These are phyloP conservation scores for Taeniopygia guttata DNA, from an alignment of 2,797 vertebrate species.

Conservation along the genomic window DNA sequence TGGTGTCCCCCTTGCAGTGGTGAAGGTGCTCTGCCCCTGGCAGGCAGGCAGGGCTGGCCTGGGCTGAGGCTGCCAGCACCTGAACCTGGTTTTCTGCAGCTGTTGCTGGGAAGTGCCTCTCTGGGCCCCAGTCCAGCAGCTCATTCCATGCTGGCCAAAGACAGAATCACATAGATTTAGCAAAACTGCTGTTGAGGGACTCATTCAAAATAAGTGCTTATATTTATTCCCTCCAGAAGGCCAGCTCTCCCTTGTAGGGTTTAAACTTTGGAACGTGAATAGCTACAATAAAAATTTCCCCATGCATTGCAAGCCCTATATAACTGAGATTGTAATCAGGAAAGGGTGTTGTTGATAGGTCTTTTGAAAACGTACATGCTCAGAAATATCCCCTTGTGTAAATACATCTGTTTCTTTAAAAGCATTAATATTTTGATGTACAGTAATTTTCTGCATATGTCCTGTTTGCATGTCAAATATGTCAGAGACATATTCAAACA, in stretches of 20 bases:
- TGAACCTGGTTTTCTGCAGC: fast-evolving
- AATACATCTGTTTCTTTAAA: slow-evolving; percentile 35
- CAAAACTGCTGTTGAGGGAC: not conserved
- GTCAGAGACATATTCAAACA: not conserved
- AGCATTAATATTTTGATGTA: not conserved
- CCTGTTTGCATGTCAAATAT: not conserved
- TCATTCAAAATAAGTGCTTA: not conserved
- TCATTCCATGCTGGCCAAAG: not conserved
- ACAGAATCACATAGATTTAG: not conserved
- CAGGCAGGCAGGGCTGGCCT: not conserved
- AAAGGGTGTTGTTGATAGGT: not conserved
- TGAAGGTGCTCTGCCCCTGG: not conserved
- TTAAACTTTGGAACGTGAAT: not conserved
- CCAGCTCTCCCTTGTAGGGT: not conserved
- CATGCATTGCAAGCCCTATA: not conserved
- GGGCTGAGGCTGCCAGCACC: not conserved
- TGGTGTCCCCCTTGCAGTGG: not conserved
- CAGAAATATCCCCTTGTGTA: not conserved
- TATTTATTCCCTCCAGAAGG: not conserved
- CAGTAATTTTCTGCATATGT: slow-evolving; percentile 13
- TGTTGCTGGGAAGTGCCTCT: not conserved
- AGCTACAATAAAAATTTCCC: not conserved
- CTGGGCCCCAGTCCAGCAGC: not conserved
- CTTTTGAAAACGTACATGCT: slow-evolving; percentile 5
- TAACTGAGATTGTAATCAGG: not conserved